Percentiles rank a stretch among this genome's conserved stretches.
phyloP scores from a whole-genome alignment of 2,113 vertebrate species.

The Neomonachus schauinslandi region DNA sequence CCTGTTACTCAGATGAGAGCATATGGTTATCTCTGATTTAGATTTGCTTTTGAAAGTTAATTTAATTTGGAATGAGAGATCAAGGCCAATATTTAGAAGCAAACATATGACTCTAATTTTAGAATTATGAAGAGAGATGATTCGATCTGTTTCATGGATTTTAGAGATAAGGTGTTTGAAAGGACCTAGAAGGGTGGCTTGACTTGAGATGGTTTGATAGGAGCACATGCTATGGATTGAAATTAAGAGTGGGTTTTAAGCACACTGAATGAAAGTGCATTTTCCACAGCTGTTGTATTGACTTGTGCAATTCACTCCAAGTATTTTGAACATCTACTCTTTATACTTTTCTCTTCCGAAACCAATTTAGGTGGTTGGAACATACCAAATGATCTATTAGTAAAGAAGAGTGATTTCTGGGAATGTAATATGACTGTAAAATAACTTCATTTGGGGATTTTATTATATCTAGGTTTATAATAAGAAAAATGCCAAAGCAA shows the following conservation, averaged over 20 bases:
- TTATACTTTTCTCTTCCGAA: background rate
- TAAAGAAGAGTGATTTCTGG: constrained; percentile 1
- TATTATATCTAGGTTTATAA: background rate
- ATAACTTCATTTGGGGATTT: background rate
- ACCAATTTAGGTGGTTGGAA: background rate
- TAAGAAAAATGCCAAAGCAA: constrained; percentile 5
- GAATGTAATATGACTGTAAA: background rate
- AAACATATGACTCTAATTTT: constrained; percentile 70
- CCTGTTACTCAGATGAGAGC: constrained; percentile 53
- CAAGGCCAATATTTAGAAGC: constrained; percentile 57
- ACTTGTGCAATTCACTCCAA: background rate
- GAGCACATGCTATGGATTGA: background rate
- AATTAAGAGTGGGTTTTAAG: background rate
- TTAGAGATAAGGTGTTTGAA: constrained; percentile 41
- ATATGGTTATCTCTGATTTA: constrained; percentile 75
- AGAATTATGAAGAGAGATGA: constrained; percentile 58
- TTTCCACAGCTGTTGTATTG: background rate
- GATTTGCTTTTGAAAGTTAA: constrained; percentile 68
- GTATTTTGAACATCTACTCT: background rate
- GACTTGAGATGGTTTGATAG: background rate
- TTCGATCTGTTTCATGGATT: background rate
- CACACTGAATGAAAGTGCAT: background rate
- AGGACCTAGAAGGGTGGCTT: background rate
- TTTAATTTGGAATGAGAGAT: constrained; percentile 69
- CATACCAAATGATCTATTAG: background rate